Evolutionary conservation across 2,888 invertebrate genomes (phyloP), one percentile per base, ranked within the genome.

Genomic region (Aromia moschata): DNA sequence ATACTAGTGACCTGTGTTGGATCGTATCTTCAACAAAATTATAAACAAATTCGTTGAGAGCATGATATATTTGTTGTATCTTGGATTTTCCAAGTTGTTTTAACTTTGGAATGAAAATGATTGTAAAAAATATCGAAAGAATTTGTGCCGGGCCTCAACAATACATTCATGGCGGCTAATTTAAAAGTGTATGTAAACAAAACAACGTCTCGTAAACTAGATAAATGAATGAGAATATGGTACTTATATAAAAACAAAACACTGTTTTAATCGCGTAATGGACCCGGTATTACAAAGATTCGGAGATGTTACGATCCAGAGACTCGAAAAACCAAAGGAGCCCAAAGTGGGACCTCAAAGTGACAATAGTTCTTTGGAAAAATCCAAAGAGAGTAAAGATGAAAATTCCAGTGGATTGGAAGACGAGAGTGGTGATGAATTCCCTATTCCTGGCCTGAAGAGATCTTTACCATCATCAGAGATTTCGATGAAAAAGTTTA

Each of bases 291-390:
- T 86, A 59, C 84, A 84, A 68, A 80, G 84, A 70, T 83, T 85
- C 62, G 86, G 85, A 70, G 85, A 86, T 82, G 85, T 86, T 71
- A 86, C 85, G 38, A 85, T 86, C 70, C 85, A 86, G 74, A 79
- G 84, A 62, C 74, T 79, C 53, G 78, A 79, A 59, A 79, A 79
- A 70, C 76, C 78, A 38, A 77, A 77, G 67, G 74, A 73, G 44
- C 59, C 70, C 46, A 70, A 72, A 62, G 62, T 67, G 63, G 72
- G 67, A 61, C 62, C 69, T 38, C 70, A 67, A 60, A 66, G 55
- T 59, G 67, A 66, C 44, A 43, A 52, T 57, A 58, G 61, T 59
- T 43, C 62, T 70, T 20, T 71, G 66, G 72, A 70, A 33, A 63
- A 52, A 43, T 51, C 60, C 54, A 67, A 67, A 58, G 67, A 69